Percentiles rank a stretch among this genome's conserved stretches.
phyloP scores from a whole-genome alignment of 2,113 vertebrate species.

The Oryzias woworae region DNA sequence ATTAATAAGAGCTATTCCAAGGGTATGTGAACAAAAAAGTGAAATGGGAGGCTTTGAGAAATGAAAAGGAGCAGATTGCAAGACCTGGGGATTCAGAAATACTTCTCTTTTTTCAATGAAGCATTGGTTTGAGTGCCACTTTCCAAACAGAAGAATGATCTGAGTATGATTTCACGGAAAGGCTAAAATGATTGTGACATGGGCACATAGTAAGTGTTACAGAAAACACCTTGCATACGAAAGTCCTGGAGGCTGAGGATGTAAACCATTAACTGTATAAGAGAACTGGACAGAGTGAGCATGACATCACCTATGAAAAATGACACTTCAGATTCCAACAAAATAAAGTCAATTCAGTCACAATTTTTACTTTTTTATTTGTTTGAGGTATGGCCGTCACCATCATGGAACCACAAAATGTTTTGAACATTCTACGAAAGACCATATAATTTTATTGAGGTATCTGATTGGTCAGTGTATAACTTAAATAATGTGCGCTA shows the following conservation, averaged over 20 bases:
- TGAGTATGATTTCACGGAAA: constrained; percentile 47
- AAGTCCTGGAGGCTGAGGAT: constrained; percentile 3
- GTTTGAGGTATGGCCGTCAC: too few species aligned
- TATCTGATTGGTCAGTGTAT: too few species aligned
- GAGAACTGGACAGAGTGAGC: too few species aligned
- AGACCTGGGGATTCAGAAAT: constrained; percentile 52
- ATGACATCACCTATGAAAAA: too few species aligned
- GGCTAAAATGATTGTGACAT: constrained; percentile 33
- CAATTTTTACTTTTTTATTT: too few species aligned
- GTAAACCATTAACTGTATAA: too few species aligned
- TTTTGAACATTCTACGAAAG: too few species aligned
- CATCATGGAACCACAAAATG: too few species aligned
- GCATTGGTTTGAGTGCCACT: constrained; percentile 42
- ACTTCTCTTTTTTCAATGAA: constrained; percentile 38
- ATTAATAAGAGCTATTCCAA: constrained; percentile 79
- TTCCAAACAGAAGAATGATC: constrained; percentile 25
- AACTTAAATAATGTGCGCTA: too few species aligned
- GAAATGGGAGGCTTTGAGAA: constrained; percentile 65
- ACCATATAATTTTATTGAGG: too few species aligned
- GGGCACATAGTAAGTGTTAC: constrained; percentile 28
- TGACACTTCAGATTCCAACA: too few species aligned
- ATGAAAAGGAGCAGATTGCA: constrained; percentile 40
- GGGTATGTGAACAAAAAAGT: constrained; percentile 65
- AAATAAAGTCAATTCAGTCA: too few species aligned
- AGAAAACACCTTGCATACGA: neutral